A percentile compares a stretch with the other conserved stretches of the same genome.
phyloP scores from a whole-genome alignment of 2,113 vertebrate species.

The Cavia porcellus region DNA sequence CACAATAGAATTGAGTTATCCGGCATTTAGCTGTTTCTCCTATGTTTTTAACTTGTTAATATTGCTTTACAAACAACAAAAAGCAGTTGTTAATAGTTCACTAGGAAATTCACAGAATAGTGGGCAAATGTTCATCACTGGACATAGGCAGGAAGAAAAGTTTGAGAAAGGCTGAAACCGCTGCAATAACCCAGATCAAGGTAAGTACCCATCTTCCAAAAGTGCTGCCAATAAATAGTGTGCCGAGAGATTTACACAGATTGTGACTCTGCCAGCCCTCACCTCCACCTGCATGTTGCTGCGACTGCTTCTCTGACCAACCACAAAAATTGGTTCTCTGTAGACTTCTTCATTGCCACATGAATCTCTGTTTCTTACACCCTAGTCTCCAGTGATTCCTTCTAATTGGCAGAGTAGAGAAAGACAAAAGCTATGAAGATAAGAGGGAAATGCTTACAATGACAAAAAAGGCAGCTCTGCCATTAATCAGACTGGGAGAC shows the following conservation, averaged over 20 bases:
- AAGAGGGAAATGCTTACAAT: neutral
- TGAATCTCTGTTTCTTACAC: neutral
- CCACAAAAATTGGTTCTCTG: neutral
- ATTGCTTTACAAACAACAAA: neutral
- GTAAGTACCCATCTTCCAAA: neutral
- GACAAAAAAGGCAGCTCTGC: neutral
- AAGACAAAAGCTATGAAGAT: neutral
- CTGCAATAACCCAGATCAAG: neutral
- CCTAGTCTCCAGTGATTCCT: neutral
- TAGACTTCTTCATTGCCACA: neutral
- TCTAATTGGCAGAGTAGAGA: neutral
- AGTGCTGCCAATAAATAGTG: neutral
- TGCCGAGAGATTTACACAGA: neutral
- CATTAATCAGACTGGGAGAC: neutral
- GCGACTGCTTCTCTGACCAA: neutral
- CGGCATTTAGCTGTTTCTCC: neutral
- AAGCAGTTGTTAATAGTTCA: neutral
- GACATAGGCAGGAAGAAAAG: neutral
- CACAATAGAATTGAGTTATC: neutral
- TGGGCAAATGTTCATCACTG: neutral
- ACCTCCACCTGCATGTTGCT: neutral
- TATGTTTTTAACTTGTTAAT: neutral
- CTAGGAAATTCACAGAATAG: neutral
- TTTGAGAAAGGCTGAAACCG: neutral
- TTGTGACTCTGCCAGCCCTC: neutral